A percentile compares a stretch with the other conserved stretches of the same genome.
phyloP scores from a whole-genome alignment of 2,113 vertebrate genomes.

The Eolophus roseicapilla region DNA sequence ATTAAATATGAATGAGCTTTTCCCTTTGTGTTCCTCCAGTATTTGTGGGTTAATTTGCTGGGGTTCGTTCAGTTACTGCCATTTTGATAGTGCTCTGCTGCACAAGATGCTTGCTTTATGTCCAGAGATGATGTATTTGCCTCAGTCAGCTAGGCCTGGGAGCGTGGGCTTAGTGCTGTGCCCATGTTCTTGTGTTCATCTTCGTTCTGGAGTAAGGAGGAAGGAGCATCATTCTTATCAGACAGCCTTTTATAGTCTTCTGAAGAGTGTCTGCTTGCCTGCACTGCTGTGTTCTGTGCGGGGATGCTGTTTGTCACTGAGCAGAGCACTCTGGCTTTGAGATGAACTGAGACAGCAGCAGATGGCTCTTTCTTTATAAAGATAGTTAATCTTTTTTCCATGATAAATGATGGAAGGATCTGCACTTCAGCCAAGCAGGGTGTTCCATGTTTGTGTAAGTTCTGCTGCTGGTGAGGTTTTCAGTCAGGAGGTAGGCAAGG shows the following conservation, averaged over 20 bases:
- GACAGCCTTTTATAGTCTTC: neutral
- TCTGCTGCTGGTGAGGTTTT: neutral
- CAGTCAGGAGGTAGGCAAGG: neutral
- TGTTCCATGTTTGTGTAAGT: neutral
- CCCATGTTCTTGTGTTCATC: neutral
- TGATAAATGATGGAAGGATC: neutral
- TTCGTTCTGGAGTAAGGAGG: neutral
- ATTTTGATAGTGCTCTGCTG: neutral
- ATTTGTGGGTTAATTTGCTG: neutral
- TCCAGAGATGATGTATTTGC: neutral
- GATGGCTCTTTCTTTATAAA: neutral
- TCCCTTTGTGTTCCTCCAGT: neutral
- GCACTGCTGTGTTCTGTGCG: neutral
- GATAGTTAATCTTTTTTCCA: accelerated
- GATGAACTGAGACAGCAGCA: neutral
- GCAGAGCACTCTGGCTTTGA: neutral
- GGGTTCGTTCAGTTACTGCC: neutral
- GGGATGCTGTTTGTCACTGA: neutral
- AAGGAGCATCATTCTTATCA: neutral
- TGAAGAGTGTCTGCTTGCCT: neutral
- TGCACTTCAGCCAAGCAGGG: neutral
- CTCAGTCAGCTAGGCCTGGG: neutral
- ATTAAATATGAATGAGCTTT: neutral
- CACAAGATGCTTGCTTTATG: neutral
- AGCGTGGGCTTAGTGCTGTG: neutral